Evolutionary conservation across 2,888 invertebrate genomes (phyloP), one percentile per base, ranked within the genome.

Genomic region (Catocala nupta): DNA sequence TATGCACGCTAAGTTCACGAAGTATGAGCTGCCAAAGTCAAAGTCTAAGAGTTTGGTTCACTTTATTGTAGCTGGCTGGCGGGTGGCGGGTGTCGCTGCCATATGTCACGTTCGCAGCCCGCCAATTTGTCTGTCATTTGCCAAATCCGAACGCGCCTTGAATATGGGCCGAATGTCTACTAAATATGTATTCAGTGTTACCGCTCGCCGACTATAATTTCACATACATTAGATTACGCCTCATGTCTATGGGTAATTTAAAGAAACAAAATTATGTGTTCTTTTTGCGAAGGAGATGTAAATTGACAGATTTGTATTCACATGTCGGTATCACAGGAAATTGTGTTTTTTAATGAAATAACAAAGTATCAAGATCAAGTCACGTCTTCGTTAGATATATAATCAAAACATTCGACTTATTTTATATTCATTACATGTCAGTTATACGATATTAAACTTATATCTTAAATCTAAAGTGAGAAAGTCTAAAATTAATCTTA

Each of bases 61-160:
- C 56, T 78, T 72, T 77, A 66, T 68, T 70, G 70, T 71, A 74
- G 68, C 75, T 70, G 68, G 71, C 74, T 77, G 71, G 71, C 77
- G 81, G 71, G 77, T 77, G 71, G 71, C 77, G 81, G 77, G 81
- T 84, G 84, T 83, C 69, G 78, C 70, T 77, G 81, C 84, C 84
- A 85, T 86, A 81, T 77, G 87, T 90, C 90, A 91, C 90, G 89
- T 89, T 78, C 86, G 74, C 75, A 80, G 80, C 77, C 81, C 84
- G 81, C 83, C 88, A 89, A 89, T 90, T 90, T 90, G 89, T 90
- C 88, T 86, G 87, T 87, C 88, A 89, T 89, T 89, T 90, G 87
- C 83, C 90, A 88, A 89, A 87, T 87, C 81, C 82, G 78, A 84
- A 89, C 87, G 87, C 84, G 82, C 78, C 81, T 79, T 78, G 85